Percentiles rank a stretch among this genome's conserved stretches.
phyloP scores from a whole-genome alignment of 2,797 vertebrate genomes.

The Acanthis flammea region DNA sequence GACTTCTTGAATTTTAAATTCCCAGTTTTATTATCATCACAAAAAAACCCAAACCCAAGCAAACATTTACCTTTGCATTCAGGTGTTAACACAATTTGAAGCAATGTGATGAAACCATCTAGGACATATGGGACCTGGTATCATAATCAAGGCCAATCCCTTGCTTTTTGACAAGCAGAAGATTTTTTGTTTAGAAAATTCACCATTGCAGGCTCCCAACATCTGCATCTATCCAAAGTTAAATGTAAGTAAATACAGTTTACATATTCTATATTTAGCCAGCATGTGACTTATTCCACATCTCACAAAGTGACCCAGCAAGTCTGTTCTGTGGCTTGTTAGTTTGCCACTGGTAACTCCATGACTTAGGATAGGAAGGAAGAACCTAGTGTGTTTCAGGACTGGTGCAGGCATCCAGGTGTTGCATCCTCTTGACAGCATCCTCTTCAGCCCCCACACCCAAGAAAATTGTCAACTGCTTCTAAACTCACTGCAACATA shows the following conservation, averaged over 20 bases:
- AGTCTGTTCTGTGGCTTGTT: not conserved
- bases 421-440: not conserved
- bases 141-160: not conserved
- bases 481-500: not conserved
- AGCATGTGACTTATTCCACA: not conserved
- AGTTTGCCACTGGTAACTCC: not conserved
- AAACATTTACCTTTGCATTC: not conserved
- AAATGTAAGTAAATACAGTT: not conserved
- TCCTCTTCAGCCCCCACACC: not conserved
- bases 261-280: not conserved
- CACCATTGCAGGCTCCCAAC: not conserved
- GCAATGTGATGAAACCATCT: not conserved
- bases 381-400: not conserved
- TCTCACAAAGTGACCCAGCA: not conserved
- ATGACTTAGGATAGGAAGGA: not conserved
- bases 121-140: not conserved
- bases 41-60: not conserved
- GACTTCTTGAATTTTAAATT: not conserved
- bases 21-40: not conserved
- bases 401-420: fast-evolving
- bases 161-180: not conserved
- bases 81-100: not conserved
- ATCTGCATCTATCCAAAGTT: not conserved
- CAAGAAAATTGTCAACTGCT: not conserved
- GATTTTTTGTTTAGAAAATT: not conserved